Evolutionary conservation across 2,113 vertebrate genomes (phyloP).

Genomic region (Parus major): DNA sequence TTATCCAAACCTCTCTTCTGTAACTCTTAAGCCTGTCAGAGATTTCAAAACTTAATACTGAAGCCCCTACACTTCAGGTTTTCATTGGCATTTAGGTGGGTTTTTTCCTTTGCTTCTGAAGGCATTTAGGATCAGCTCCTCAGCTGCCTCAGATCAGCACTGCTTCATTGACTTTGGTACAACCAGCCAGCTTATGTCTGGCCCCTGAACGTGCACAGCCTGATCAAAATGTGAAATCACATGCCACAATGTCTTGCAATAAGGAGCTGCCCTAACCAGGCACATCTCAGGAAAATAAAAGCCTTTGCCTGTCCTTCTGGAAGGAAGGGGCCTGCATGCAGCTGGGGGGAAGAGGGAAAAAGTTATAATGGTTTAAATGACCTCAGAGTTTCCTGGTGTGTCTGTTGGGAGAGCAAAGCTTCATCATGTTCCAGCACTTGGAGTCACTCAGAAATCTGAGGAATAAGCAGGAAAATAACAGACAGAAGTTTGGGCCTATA

Average conservation of each 20-base stretch:
- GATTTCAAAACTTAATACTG: not conserved
- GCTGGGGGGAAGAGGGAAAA: not conserved
- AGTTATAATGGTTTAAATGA: slow-evolving; percentile 30
- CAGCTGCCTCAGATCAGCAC: not conserved
- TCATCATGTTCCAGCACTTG: not conserved
- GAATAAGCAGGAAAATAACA: not conserved
- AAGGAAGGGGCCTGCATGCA: slow-evolving; percentile 18
- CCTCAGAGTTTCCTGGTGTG: slow-evolving; percentile 48
- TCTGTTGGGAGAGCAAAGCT: not conserved
- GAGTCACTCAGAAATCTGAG: not conserved
- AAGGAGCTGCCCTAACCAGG: not conserved
- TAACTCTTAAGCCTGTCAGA: not conserved
- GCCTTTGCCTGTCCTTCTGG: not conserved
- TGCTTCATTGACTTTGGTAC: not conserved
- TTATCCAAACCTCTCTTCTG: not conserved
- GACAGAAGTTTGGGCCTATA: not conserved
- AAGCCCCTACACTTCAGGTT: not conserved
- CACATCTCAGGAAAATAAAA: slow-evolving; percentile 13
- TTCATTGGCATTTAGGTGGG: not conserved
- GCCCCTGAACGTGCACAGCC: not conserved
- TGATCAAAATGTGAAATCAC: not conserved
- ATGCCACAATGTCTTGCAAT: not conserved
- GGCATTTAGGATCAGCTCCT: not conserved
- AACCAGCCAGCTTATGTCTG: not conserved
- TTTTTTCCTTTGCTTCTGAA: not conserved